Evolutionary conservation across 35 echinoderm and acorn worm species (phyloP), one percentile per base, ranked within the genome.

Genomic region (Chiridota heheva): DNA sequence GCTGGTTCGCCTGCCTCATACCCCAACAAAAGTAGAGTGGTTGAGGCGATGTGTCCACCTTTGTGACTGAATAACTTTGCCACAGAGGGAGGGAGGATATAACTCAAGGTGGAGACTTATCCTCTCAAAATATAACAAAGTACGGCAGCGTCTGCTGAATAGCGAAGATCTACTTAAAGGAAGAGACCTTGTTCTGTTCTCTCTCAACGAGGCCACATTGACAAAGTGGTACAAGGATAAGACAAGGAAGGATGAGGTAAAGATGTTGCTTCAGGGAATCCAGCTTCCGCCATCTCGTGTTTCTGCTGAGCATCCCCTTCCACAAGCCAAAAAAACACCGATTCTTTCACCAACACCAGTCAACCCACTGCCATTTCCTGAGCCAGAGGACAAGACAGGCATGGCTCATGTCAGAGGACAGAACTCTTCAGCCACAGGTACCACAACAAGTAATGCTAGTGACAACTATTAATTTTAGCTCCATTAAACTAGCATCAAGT

Each of bases 241-340:
- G 36, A 69, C 33, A 2, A 69, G 66, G 66, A 30, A 20, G 22
- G 33, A 69, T 32, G 66, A 69, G 17, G 36, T 38, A 4, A 32
- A 31, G 13, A 36, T 39, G 28, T 39, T 69, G 17, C 28, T 69
- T 5, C 31, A 39, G 10, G 66, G 66, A 40, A 32, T 17, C 34
- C 66, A 69, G 15, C 66, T 69, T 7, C 66, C 66, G n/a, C 66
- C 66, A 16, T 39, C 29, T 15, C 66, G 36, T 69, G 28, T 39
- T 13, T 2, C 24, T 30, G 66, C 66, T 1, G 27, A 4, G 42
- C 29, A 69, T 30, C 37, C 66, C 15, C 66, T 69, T 15, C 66
- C 66, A 16, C 27, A 32, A 7, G 29, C 66, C 2, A 39, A 36
- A 13, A 39, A 69, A 17, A 34, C 17, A 13, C 66, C 66, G 24